These are phyloP conservation scores for Chaetogeoica ovagalla DNA, from an alignment of 2,888 invertebrate genomes.

Conservation along the genomic window DNA sequence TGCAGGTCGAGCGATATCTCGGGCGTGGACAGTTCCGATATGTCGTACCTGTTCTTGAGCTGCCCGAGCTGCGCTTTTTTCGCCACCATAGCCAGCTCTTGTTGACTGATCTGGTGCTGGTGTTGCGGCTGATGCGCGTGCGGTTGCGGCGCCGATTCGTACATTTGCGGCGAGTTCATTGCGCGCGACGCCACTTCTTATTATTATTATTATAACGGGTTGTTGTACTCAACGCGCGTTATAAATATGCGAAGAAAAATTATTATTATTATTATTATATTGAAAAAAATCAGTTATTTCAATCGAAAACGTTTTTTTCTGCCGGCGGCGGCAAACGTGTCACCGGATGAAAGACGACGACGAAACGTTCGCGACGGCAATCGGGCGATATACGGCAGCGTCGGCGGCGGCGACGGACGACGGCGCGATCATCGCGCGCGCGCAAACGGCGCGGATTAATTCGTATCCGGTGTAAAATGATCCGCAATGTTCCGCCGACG, in stretches of 20 bases:
- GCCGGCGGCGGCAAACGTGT: neutral
- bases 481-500: no score
- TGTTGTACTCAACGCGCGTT: neutral
- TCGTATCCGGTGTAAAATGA: neutral
- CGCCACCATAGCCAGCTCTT: conserved; percentile 59
- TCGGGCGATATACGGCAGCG: conserved; percentile 4
- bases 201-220: no score
- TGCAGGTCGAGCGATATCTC: conserved; percentile 91
- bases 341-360: conserved; percentile 17
- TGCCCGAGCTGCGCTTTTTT: conserved; percentile 70
- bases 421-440: conserved; percentile 12
- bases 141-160: conserved; percentile 68
- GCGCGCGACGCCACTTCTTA: no score
- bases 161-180: conserved; percentile 87
- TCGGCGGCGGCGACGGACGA: neutral
- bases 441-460: neutral
- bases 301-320: no score
- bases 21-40: conserved; percentile 86
- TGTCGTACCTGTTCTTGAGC: conserved; percentile 66
- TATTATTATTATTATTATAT: no score
- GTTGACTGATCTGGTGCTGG: conserved; percentile 58
- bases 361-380: neutral
- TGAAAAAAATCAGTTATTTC: no score
- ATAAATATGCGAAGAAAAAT: neutral
- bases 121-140: conserved; percentile 56